Conservation (phyloP, 2,888 invertebrate species). For the Tetragnatha montana region DNA sequence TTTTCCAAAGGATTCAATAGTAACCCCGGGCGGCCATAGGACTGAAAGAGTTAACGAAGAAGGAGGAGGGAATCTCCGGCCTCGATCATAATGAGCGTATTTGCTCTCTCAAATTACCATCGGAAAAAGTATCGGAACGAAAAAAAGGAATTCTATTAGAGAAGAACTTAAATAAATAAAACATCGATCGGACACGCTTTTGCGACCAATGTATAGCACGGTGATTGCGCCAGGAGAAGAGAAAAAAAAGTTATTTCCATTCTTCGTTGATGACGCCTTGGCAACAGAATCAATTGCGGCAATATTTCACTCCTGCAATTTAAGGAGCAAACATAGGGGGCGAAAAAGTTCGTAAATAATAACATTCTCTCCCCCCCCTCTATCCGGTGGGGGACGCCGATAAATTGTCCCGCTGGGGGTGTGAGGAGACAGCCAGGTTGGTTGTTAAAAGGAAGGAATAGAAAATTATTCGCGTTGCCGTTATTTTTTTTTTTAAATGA, state of each 20-base stretch:
- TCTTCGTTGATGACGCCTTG: constrained; percentile 1
- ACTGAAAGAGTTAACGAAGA: neutral
- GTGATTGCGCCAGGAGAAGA: neutral
- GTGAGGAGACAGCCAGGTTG: too few relatives aligned
- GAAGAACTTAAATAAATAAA: neutral
- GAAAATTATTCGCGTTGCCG: too few relatives aligned
- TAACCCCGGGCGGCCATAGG: neutral
- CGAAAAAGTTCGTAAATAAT: neutral
- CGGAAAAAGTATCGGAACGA: neutral
- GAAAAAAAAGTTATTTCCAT: constrained; percentile 6
- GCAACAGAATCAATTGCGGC: constrained; percentile 39
- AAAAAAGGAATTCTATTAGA: neutral
- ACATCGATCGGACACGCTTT: too few relatives aligned
- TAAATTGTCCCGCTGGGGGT: too few relatives aligned
- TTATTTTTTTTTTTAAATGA: too few relatives aligned
- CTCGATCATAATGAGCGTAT: neutral
- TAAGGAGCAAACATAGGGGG: constrained; percentile 1
- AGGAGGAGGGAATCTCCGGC: neutral
- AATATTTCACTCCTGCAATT: constrained; percentile 40
- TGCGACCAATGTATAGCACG: too few relatives aligned
- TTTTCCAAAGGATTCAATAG: too few relatives aligned
- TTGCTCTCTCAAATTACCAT: neutral
- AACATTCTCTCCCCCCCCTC: neutral
- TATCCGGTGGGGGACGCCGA: too few relatives aligned
- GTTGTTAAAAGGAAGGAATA: too few relatives aligned